phyloP scores from a whole-genome alignment of 2,888 invertebrate genomes.

The Temnothorax rugatulus region DNA sequence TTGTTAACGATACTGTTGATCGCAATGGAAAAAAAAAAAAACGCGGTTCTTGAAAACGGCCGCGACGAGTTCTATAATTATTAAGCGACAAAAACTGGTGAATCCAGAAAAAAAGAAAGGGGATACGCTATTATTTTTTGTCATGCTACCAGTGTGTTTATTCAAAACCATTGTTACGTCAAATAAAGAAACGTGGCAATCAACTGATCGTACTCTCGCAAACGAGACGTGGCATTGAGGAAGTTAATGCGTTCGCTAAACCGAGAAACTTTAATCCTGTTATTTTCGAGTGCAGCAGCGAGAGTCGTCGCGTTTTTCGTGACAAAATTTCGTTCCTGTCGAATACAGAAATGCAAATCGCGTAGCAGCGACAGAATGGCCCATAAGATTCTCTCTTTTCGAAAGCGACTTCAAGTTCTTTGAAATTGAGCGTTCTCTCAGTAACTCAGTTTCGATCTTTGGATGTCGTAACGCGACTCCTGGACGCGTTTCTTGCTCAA shows the following conservation, averaged over 20 bases:
- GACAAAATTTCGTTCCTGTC: not conserved
- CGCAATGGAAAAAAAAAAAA: constrained; percentile 23
- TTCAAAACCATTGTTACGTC: constrained; percentile 19
- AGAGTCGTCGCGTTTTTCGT: not conserved
- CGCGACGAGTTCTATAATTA: constrained; percentile 35
- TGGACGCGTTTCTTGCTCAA: constrained; percentile 1
- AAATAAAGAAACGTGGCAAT: constrained; percentile 36
- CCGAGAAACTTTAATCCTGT: constrained; percentile 14
- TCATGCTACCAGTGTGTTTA: constrained; percentile 21
- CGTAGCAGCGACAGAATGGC: not conserved
- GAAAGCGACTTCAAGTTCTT: constrained; percentile 6
- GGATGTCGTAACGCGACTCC: not conserved
- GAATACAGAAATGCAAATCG: not conserved
- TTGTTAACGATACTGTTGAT: constrained; percentile 39
- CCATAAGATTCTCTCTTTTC: not conserved
- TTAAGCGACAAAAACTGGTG: constrained; percentile 42
- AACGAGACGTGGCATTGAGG: constrained; percentile 46
- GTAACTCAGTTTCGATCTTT: not conserved
- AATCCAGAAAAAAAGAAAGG: constrained; percentile 3
- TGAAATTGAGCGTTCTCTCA: constrained; percentile 6
- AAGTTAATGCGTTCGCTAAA: constrained; percentile 12
- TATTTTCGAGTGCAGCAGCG: not conserved
- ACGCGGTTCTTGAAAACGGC: constrained; percentile 28
- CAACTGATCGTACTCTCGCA: not conserved
- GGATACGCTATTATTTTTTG: constrained; percentile 37